Percentiles rank a stretch among this genome's conserved stretches.
Conservation (phyloP, 2,888 invertebrate species). For the Thymelicus acteon region DNA sequence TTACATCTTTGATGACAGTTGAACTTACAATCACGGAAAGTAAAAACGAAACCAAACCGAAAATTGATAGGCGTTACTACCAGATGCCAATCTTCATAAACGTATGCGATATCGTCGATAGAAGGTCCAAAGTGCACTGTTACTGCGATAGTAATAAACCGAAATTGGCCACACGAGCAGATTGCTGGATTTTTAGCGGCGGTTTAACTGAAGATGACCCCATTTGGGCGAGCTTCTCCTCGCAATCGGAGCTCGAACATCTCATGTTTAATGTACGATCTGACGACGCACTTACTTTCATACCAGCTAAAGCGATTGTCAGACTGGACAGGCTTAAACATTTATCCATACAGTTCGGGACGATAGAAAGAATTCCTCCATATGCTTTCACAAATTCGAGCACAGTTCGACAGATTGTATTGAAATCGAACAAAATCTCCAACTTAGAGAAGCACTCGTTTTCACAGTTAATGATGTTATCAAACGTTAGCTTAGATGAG, state of each 20-base stretch:
- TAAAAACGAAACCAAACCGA: conserved; percentile 68
- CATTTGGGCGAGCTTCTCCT: conserved; percentile 90
- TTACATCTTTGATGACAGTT: conserved; percentile 73
- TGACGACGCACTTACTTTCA: conserved; percentile 88
- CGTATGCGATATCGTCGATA: conserved; percentile 75
- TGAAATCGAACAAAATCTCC: conserved; percentile 89
- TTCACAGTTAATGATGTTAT: conserved; percentile 89
- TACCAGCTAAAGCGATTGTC: conserved; percentile 89
- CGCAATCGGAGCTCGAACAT: conserved; percentile 88
- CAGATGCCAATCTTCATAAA: conserved; percentile 72
- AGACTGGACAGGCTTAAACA: conserved; percentile 88
- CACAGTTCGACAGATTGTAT: conserved; percentile 87
- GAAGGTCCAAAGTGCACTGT: conserved; percentile 78
- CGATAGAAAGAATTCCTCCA: conserved; percentile 88
- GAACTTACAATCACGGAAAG: conserved; percentile 72
- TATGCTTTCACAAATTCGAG: conserved; percentile 91
- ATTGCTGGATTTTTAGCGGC: conserved; percentile 89
- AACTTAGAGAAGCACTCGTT: conserved; percentile 88
- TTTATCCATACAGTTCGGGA: conserved; percentile 89
- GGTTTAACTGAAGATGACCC: conserved; percentile 87
- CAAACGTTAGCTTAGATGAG: conserved; percentile 88
- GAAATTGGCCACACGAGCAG: conserved; percentile 87
- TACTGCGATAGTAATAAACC: conserved; percentile 77
- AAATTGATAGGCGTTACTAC: conserved; percentile 67
- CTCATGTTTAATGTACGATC: conserved; percentile 89